Percentiles rank a stretch among this genome's conserved stretches.
phyloP scores from a whole-genome alignment of 2,113 vertebrate genomes.

The Rhea pennata region DNA sequence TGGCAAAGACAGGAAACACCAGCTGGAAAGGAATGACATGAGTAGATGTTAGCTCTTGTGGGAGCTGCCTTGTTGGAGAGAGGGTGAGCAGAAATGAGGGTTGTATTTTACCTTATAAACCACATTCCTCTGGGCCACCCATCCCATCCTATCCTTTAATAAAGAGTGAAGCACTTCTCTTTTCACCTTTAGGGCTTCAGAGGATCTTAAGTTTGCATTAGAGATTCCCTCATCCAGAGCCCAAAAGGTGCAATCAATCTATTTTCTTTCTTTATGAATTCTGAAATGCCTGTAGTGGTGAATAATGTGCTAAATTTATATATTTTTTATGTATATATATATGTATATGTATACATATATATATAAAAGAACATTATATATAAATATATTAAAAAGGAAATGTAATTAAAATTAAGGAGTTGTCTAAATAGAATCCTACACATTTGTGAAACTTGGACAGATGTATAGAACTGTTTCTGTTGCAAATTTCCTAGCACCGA shows the following conservation, averaged over 20 bases:
- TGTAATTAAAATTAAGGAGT: conserved; percentile 59
- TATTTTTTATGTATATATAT: not conserved
- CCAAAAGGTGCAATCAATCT: conserved; percentile 40
- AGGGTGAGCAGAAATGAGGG: not conserved
- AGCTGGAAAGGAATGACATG: not conserved
- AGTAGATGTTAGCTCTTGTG: not conserved
- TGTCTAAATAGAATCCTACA: conserved; percentile 12
- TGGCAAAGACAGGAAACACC: not conserved
- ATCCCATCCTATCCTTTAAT: not conserved
- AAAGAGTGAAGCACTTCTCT: not conserved
- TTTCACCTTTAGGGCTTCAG: not conserved
- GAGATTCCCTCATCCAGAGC: not conserved
- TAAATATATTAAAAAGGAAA: conserved; percentile 58
- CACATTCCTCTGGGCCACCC: not conserved
- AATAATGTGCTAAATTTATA: conserved; percentile 37
- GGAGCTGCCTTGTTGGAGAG: not conserved
- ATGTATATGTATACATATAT: conserved; percentile 7
- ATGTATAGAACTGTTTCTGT: not conserved
- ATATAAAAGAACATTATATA: conserved; percentile 18
- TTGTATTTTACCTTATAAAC: not conserved
- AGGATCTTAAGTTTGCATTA: not conserved
- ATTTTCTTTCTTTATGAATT: conserved; percentile 32
- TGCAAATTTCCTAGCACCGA: not conserved
- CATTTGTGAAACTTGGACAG: conserved; percentile 35
- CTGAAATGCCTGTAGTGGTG: conserved; percentile 35